A percentile compares a stretch with the other conserved stretches of the same genome.
Conservation (phyloP, 2,888 invertebrate genomes). For the Synanthedon myopaeformis region DNA sequence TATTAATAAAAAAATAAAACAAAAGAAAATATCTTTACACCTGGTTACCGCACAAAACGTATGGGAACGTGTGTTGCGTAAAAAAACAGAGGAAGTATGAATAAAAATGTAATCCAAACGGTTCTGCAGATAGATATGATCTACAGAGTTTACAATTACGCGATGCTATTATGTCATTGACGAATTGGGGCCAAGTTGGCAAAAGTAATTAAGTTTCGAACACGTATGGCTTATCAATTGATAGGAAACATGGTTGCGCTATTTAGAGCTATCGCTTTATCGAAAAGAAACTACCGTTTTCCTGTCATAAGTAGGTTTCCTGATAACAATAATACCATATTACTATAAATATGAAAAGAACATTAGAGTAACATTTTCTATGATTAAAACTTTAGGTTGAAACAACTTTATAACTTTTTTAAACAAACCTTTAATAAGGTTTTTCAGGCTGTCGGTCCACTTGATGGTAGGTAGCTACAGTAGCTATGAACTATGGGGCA, state of each 20-base stretch:
- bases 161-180: constrained; percentile 17
- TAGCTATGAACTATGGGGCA: no score
- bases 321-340: no score
- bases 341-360: no score
- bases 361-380: no score
- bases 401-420: no score
- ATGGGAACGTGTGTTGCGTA: constrained; percentile 42
- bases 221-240: not conserved
- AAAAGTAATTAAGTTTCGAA: constrained; percentile 12
- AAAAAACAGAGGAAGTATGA: constrained; percentile 38
- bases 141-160: constrained; percentile 9
- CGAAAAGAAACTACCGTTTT: no score
- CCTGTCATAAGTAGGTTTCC: no score
- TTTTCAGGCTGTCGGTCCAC: no score
- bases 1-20: not conserved
- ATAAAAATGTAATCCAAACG: constrained; percentile 36
- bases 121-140: constrained; percentile 15
- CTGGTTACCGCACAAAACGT: constrained; percentile 8
- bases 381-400: no score
- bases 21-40: not conserved
- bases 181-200: constrained; percentile 12
- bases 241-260: not conserved
- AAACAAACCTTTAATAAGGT: no score
- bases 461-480: no score
- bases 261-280: no score